phyloP scores from a whole-genome alignment of 2,797 vertebrate species.

The Rhinoraja longicauda region DNA sequence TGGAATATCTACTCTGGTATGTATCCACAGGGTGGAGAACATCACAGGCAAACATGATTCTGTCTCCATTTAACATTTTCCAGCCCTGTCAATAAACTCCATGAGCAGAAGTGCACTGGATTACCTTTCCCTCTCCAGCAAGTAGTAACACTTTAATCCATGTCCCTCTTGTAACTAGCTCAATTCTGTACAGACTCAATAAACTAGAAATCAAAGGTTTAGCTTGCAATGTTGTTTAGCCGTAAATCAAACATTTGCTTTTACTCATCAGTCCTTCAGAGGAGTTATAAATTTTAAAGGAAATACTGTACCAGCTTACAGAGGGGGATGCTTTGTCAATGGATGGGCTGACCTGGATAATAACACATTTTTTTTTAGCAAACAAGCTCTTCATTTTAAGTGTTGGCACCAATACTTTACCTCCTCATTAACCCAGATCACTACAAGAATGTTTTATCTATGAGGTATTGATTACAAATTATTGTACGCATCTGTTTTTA shows the following conservation, averaged over 20 bases:
- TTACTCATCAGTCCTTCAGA: not conserved
- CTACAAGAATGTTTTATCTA: slow-evolving; percentile 36
- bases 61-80: not conserved
- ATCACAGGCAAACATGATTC: not conserved
- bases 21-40: not conserved
- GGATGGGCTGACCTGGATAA: not conserved
- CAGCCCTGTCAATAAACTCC: not conserved
- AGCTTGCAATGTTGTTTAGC: not conserved
- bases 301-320: not conserved
- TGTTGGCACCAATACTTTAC: slow-evolving; percentile 27
- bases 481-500: slow-evolving; percentile 36
- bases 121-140: not conserved
- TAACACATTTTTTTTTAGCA: slow-evolving; percentile 26
- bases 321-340: not conserved
- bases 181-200: not conserved
- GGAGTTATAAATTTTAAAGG: not conserved
- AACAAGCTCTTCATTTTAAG: slow-evolving; percentile 29
- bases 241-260: not conserved
- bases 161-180: not conserved
- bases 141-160: not conserved
- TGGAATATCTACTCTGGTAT: not conserved
- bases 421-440: slow-evolving; percentile 35
- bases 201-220: not conserved
- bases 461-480: slow-evolving; percentile 35
- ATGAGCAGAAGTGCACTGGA: not conserved